These are phyloP conservation scores for Bufo gargarizans DNA, from an alignment of 2,113 vertebrate species.

Conservation along the genomic window DNA sequence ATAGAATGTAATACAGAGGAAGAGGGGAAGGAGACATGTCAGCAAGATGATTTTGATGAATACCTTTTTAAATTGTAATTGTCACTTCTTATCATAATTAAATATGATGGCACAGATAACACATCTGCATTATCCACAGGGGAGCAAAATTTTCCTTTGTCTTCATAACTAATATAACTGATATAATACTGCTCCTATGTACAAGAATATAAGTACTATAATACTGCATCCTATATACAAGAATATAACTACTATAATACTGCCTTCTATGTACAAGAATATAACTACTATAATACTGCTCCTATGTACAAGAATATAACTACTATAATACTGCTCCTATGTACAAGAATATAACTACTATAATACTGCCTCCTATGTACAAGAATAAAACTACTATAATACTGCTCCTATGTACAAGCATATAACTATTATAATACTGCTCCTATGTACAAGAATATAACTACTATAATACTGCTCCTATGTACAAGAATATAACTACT, in stretches of 20 bases:
- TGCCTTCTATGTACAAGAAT: background rate
- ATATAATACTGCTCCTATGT: background rate
- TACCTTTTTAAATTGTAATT: background rate
- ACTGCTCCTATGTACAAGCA: background rate
- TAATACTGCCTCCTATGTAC: constrained; percentile 1
- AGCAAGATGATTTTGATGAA: background rate
- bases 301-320: constrained; percentile 2
- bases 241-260: constrained; percentile 6
- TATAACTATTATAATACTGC: background rate
- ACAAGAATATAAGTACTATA: constrained; percentile 3
- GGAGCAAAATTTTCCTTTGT: no score
- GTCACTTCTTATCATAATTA: background rate
- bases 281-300: background rate
- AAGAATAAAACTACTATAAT: constrained; percentile 7
- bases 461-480: constrained; percentile 3
- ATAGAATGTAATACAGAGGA: background rate
- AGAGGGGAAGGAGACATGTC: background rate
- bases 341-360: constrained; percentile 3
- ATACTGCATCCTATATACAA: background rate
- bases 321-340: constrained; percentile 6
- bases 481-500: background rate
- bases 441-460: constrained; percentile 10
- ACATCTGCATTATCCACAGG: no score
- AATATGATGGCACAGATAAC: no score
- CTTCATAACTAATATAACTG: no score